Evolutionary conservation across 1,140 invertebrate species (phyloP), one percentile per base, ranked within the genome.

Genomic region (Achroia grisella): DNA sequence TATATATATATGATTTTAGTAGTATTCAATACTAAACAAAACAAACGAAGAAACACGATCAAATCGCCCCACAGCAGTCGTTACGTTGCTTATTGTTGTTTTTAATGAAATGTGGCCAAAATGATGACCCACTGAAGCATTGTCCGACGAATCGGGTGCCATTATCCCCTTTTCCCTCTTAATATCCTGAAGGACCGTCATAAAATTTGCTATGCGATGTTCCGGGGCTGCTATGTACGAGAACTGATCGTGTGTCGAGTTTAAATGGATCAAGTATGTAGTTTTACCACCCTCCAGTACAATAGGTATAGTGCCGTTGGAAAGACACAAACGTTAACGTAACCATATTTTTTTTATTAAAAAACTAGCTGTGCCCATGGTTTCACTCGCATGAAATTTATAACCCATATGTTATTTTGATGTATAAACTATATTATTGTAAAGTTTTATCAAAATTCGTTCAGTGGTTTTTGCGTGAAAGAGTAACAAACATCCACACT

Each of bases 51-150:
- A 37, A 37, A 37, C 35, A 14, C 35, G 35, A 37, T 37, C 35
- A 37, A 37, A 37, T 15, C 17, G 17, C n/a, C 35, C 35, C 17
- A 35, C 37, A 40, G 51, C 59, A 55, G 48, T 53, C 56, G 60
- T 68, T 71, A 68, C 56, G 46, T 35, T 50, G 39, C 46, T 66
- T 60, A 70, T 72, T 72, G 63, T 65, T 70, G 65, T 69, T 71
- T 67, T 70, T 71, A 70, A 74, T 65, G 68, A 70, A 64, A 74
- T 64, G 55, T 61, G 60, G 59, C 55, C 61, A 49, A 62, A 60
- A 49, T 66, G 67, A 68, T 58, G 56, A 44, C 53, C 43, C 47
- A 46, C 52, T 50, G 55, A 61, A 54, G 55, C 62, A 58, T 68
- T 64, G 69, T 62, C 63, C 56, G 47, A 48, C 43, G 54, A 60